Percentiles rank a stretch among this genome's conserved stretches.
phyloP scores from a whole-genome alignment of 2,797 vertebrate species.

The Pogoniulus pusillus region DNA sequence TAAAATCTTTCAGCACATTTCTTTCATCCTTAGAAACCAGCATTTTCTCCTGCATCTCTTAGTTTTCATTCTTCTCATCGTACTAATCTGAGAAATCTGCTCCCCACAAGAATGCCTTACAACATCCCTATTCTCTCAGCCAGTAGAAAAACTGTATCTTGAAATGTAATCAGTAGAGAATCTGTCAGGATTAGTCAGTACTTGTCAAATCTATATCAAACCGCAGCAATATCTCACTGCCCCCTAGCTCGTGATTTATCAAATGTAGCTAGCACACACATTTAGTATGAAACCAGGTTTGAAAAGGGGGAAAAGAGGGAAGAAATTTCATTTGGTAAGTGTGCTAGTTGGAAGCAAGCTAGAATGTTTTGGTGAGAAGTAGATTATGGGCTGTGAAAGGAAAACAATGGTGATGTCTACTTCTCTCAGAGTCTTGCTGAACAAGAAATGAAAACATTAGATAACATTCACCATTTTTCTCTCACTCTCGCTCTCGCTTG shows the following conservation, averaged over 20 bases:
- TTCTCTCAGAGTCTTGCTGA: too few relatives aligned
- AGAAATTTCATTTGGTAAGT: not conserved
- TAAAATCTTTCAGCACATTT: not conserved
- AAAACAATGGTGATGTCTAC: too few relatives aligned
- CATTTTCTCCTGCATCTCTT: not conserved
- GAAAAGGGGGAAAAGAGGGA: not conserved
- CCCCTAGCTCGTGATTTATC: not conserved
- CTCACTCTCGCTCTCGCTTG: too few relatives aligned
- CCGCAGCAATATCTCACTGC: not conserved
- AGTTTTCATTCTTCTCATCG: not conserved
- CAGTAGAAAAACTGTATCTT: not conserved
- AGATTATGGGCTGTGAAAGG: too few relatives aligned
- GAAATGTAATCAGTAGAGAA: conserved; percentile 6
- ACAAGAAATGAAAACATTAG: too few relatives aligned
- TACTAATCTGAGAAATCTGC: not conserved
- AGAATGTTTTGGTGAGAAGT: too few relatives aligned
- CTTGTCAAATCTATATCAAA: not conserved
- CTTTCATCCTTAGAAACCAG: not conserved
- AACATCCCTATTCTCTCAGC: not conserved
- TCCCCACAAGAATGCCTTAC: not conserved
- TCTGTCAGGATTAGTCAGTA: not conserved
- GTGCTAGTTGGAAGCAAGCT: too few relatives aligned
- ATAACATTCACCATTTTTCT: too few relatives aligned
- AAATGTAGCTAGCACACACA: not conserved
- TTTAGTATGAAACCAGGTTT: not conserved